Evolutionary conservation across 2,113 vertebrate species (phyloP).

Genomic region (Podarcis cretensis): DNA sequence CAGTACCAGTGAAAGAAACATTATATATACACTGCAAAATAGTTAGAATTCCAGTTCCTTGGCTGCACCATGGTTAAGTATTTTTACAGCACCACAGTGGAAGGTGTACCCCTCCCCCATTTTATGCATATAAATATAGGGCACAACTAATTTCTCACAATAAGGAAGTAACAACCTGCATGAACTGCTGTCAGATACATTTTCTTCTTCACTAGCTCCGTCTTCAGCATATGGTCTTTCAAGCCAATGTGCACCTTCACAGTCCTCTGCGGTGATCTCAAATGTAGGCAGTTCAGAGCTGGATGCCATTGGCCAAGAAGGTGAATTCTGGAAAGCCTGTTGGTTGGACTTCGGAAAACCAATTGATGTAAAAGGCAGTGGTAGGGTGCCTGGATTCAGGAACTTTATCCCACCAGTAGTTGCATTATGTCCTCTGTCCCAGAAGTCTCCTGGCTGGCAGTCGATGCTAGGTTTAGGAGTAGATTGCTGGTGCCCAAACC

Average conservation of each 20-base stretch:
- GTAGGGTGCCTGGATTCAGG: constrained; percentile 78
- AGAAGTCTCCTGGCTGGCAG: constrained; percentile 86
- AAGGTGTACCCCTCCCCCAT: background rate
- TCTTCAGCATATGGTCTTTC: constrained; percentile 77
- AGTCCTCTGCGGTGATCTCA: constrained; percentile 81
- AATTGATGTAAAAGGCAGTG: constrained; percentile 75
- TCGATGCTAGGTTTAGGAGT: constrained; percentile 75
- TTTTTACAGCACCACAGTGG: constrained; percentile 30
- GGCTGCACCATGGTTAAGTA: background rate
- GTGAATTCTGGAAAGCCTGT: constrained; percentile 88
- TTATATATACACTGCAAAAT: background rate
- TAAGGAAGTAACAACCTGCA: constrained; percentile 88
- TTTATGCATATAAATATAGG: constrained; percentile 9
- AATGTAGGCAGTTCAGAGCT: constrained; percentile 82
- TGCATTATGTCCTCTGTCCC: constrained; percentile 80
- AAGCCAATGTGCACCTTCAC: constrained; percentile 73
- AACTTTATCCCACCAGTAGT: constrained; percentile 85
- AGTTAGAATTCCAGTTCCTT: background rate
- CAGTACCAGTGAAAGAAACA: background rate
- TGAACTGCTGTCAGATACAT: constrained; percentile 92
- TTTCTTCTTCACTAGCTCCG: constrained; percentile 84
- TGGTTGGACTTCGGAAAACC: constrained; percentile 87
- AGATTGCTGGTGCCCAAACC: constrained; percentile 93
- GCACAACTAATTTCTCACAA: constrained; percentile 50
- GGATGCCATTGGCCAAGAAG: constrained; percentile 87